Base-by-base conservation (phyloP, 2,797 vertebrate species). In the Geotrypetes seraphini region DNA sequence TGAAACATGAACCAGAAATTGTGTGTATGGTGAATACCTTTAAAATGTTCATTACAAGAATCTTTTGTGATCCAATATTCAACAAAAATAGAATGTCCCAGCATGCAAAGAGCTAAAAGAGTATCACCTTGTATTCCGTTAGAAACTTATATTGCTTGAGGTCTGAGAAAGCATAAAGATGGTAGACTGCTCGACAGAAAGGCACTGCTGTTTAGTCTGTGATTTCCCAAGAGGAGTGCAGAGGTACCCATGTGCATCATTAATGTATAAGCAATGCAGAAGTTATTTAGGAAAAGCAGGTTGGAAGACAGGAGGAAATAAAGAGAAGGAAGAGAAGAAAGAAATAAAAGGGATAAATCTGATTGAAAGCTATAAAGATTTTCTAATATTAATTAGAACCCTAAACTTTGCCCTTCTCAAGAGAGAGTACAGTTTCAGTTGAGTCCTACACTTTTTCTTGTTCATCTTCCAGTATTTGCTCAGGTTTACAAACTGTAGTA, bases 101-200 rank as follows among this genome's bases (percentile, higher is more conserved):
- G 46, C 72, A 72, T 61, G 57, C 43, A 64, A 61, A 68, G 67
- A 78, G 73, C 63, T 66, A 74, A 58, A 53, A 66, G 68, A 60
- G 53, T 30, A 30, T 87, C 84, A 89, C 92, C 93, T 97, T 87
- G 84, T 82, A 72, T 62, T 79, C 84, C 80, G 52, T 83, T 79
- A 99, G 87, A 94, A 96, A 95, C 87, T 93, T 71, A 97, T 84
- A 89, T 88, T 88, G 88, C 89, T 94, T 78, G 95, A 89, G 77
- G 91, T 97, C 87, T 96, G 93, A 74, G 95, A 97, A 78, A 98
- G 90, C 93, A 98, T 96, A 87, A 98, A 98, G 87, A 98, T 90
- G 90, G 93, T 93, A 73, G 95, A 91, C 77, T 92, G 95, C 78
- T 96, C 91, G 38, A 88, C 86, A 81, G 87, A 86, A 84, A 95